Conservation (phyloP, 2,113 vertebrate genomes). For the Centropus unirufus region DNA sequence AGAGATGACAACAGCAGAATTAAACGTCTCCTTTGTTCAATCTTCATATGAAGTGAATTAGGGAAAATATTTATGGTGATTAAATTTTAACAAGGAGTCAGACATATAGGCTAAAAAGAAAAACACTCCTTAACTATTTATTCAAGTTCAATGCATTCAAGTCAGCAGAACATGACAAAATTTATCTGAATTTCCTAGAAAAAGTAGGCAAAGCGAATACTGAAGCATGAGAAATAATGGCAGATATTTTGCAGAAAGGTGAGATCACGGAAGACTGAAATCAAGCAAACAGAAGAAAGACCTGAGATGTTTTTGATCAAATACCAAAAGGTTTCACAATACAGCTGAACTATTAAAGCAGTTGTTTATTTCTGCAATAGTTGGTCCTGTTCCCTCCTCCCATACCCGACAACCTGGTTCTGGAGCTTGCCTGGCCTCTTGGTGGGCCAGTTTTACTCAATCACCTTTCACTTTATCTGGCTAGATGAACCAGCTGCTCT, state of each 20-base stretch:
- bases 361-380: not conserved
- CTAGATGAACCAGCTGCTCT: not conserved
- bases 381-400: not conserved
- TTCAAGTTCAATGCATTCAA: not conserved
- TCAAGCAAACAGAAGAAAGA: not conserved
- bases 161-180: not conserved
- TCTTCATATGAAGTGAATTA: not conserved
- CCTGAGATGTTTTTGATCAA: not conserved
- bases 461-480: not conserved
- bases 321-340: slow-evolving; percentile 28
- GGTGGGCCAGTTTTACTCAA: not conserved
- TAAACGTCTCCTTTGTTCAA: not conserved
- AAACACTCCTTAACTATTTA: slow-evolving; percentile 36
- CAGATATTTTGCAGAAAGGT: not conserved
- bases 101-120: not conserved
- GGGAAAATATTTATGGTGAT: not conserved
- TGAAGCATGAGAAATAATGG: not conserved
- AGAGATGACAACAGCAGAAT: not conserved
- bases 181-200: not conserved
- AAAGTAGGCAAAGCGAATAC: slow-evolving; percentile 2
- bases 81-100: not conserved
- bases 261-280: not conserved
- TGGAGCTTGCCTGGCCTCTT: slow-evolving; percentile 12
- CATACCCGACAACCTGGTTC: not conserved
- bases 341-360: not conserved